A percentile compares a stretch with the other conserved stretches of the same genome.
phyloP scores from a whole-genome alignment of 2,113 vertebrate genomes.

The Arvicanthis niloticus region DNA sequence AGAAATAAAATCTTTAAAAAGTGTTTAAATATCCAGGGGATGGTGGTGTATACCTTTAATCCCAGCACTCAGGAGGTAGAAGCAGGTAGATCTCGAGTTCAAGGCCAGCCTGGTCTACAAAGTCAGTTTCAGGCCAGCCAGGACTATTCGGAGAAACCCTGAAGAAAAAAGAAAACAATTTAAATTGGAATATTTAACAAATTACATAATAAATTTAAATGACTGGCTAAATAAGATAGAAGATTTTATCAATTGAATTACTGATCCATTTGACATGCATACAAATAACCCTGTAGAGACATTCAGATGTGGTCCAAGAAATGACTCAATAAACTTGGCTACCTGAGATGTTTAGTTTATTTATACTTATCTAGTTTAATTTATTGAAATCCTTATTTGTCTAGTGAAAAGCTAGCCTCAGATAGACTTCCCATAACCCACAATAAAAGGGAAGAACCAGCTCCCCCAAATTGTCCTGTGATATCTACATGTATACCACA shows the following conservation, averaged over 20 bases:
- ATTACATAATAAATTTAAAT: conserved; percentile 30
- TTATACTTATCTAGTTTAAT: neutral
- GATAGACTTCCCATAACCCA: neutral
- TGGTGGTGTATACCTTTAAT: neutral
- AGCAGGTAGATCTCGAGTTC: neutral
- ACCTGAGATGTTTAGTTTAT: neutral
- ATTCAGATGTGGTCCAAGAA: neutral
- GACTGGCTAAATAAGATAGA: neutral
- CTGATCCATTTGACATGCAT: neutral
- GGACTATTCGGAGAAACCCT: neutral
- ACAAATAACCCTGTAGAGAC: neutral
- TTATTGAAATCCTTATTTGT: neutral
- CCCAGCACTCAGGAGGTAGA: neutral
- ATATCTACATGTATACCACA: neutral
- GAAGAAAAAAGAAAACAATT: neutral
- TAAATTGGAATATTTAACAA: conserved; percentile 32
- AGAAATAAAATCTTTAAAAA: neutral
- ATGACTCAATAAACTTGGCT: neutral
- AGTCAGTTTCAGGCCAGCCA: neutral
- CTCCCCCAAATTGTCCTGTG: neutral
- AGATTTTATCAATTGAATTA: neutral
- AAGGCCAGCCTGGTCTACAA: neutral
- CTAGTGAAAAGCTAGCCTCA: neutral
- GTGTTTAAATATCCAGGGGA: neutral
- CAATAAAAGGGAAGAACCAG: neutral